These are phyloP conservation scores for Hypotaenidia philippensis DNA, from an alignment of 2,797 vertebrate genomes.

Conservation along the genomic window DNA sequence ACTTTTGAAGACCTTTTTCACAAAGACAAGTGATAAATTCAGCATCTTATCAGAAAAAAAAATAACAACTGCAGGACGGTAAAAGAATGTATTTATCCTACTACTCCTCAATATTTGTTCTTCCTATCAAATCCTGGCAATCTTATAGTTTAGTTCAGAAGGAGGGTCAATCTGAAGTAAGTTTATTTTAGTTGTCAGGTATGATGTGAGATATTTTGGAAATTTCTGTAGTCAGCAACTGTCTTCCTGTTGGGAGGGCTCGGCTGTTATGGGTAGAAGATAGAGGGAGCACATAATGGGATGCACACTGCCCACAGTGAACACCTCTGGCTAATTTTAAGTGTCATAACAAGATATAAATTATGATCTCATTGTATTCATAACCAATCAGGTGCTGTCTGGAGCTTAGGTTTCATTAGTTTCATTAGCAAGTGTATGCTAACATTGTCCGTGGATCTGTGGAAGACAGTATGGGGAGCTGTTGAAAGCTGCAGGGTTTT, in stretches of 20 bases:
- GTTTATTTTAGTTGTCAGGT: background rate
- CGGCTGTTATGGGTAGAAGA: background rate
- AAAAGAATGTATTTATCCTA: background rate
- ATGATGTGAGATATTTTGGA: background rate
- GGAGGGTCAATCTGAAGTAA: background rate
- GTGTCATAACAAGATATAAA: background rate
- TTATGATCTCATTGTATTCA: conserved; percentile 6
- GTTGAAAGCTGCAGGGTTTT: background rate
- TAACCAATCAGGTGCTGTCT: background rate
- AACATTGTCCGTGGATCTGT: background rate
- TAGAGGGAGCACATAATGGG: background rate
- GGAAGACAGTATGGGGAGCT: background rate
- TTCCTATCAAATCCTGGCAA: background rate
- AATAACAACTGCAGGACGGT: background rate
- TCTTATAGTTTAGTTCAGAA: background rate
- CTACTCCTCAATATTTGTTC: background rate
- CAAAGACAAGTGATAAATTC: background rate
- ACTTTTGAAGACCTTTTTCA: background rate
- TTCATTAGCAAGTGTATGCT: background rate
- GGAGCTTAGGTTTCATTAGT: conserved; percentile 40
- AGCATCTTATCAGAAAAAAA: background rate
- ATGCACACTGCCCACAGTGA: background rate
- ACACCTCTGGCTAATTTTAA: conserved; percentile 22
- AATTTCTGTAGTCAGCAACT: background rate
- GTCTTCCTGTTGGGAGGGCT: background rate